These are phyloP conservation scores for Scotopteryx bipunctaria DNA, from an alignment of 2,888 invertebrate species.

Conservation along the genomic window DNA sequence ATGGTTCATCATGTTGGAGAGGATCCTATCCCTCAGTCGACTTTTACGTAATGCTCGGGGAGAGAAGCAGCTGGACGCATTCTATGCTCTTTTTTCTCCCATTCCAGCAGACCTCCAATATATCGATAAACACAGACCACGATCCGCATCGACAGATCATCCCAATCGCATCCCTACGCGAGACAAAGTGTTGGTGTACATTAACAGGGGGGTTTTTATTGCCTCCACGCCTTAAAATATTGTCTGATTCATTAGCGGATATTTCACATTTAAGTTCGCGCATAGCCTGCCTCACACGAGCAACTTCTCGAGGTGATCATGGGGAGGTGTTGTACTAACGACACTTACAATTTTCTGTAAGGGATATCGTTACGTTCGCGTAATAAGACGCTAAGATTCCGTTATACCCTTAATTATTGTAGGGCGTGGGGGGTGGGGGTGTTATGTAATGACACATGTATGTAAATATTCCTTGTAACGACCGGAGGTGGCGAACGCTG, in stretches of 20 bases:
- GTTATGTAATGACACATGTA: conserved; percentile 80
- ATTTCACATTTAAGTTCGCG: conserved; percentile 79
- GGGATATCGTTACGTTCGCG: conserved; percentile 81
- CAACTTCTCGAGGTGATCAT: conserved; percentile 66
- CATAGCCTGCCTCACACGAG: conserved; percentile 65
- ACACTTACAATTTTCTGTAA: conserved; percentile 81
- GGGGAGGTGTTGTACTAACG: conserved; percentile 64
- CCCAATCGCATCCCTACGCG: conserved; percentile 70
- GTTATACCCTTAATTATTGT: conserved; percentile 82
- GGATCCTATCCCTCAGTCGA: too few relatives aligned
- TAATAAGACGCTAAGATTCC: conserved; percentile 84
- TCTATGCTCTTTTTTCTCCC: too few relatives aligned
- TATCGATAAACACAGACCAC: conserved; percentile 14
- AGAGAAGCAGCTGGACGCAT: too few relatives aligned
- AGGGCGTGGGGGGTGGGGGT: conserved; percentile 45
- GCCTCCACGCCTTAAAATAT: conserved; percentile 82
- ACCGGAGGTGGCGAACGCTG: conserved; percentile 79
- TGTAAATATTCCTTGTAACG: conserved; percentile 81
- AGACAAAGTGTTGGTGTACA: conserved; percentile 80
- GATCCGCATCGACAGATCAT: conserved; percentile 74
- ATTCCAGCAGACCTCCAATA: not conserved
- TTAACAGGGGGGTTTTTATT: conserved; percentile 80
- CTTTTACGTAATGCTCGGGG: too few relatives aligned
- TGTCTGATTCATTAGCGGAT: conserved; percentile 84
- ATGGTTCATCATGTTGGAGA: too few relatives aligned